phyloP scores from a whole-genome alignment of 2,888 invertebrate genomes.

The Zonitis immaculata region DNA sequence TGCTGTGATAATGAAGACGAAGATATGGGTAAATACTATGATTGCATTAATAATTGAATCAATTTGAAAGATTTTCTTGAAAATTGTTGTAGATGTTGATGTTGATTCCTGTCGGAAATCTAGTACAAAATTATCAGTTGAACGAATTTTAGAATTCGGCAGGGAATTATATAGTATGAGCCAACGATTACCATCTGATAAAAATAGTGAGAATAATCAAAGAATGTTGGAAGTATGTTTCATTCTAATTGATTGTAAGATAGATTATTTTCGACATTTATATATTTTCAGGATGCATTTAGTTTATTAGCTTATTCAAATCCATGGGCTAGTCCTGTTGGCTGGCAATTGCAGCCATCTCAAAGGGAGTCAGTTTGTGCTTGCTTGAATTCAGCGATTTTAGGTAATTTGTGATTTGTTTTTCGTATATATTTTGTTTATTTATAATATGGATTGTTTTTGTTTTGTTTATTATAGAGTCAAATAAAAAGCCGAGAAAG shows the following conservation, averaged over 20 bases:
- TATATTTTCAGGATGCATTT: slow-evolving; percentile 79
- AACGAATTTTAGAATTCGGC: slow-evolving; percentile 92
- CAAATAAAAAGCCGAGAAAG: slow-evolving; percentile 82
- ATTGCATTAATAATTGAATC: slow-evolving; percentile 16
- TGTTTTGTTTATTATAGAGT: slow-evolving; percentile 60
- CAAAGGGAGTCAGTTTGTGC: slow-evolving; percentile 93
- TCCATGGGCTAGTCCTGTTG: slow-evolving; percentile 95
- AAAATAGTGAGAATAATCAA: slow-evolving; percentile 76
- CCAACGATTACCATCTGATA: slow-evolving; percentile 74
- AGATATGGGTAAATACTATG: slow-evolving; percentile 71
- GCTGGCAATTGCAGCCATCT: slow-evolving; percentile 92
- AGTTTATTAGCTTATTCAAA: slow-evolving; percentile 96
- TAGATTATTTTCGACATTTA: not conserved
- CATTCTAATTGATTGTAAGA: slow-evolving; percentile 1
- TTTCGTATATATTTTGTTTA: not conserved
- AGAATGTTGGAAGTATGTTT: slow-evolving; percentile 80
- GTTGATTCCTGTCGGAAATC: slow-evolving; percentile 42
- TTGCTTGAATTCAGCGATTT: slow-evolving; percentile 94
- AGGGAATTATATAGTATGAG: slow-evolving; percentile 90
- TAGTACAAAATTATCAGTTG: slow-evolving; percentile 73
- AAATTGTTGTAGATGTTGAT: slow-evolving; percentile 51
- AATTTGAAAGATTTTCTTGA: not conserved
- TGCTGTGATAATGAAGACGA: slow-evolving; percentile 67
- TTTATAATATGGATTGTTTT: too few species aligned
- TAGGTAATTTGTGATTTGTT: slow-evolving; percentile 60